A percentile compares a stretch with the other conserved stretches of the same genome.
phyloP scores from a whole-genome alignment of 1,140 invertebrate genomes.

The Meloidogyne exigua region DNA sequence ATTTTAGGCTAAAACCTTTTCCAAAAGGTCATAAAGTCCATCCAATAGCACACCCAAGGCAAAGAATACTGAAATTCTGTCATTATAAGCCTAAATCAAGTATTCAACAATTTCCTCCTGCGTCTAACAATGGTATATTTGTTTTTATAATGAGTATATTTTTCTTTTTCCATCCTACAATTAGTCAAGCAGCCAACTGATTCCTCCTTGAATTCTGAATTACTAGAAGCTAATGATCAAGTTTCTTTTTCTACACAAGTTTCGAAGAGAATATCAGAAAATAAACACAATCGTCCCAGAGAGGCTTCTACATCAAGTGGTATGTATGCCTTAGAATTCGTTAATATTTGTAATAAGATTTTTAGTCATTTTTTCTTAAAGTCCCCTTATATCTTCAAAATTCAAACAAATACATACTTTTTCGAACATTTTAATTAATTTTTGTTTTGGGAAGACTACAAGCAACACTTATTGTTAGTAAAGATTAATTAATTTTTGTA shows the following conservation, averaged over 20 bases:
- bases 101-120: neutral
- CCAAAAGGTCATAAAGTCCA: conserved; percentile 23
- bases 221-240: neutral
- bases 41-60: conserved; percentile 12
- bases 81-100: conserved; percentile 22
- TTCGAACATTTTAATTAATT: too few relatives aligned
- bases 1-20: conserved; percentile 25
- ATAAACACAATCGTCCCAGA: neutral
- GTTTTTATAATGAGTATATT: neutral
- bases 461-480: too few relatives aligned
- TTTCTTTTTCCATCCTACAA: neutral
- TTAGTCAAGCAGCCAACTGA: neutral
- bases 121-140: neutral
- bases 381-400: too few relatives aligned
- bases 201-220: neutral
- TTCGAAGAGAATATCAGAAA: neutral
- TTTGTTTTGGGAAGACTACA: too few relatives aligned
- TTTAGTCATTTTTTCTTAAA: too few relatives aligned
- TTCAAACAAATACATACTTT: too few relatives aligned
- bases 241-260: neutral
- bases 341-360: too few relatives aligned
- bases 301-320: neutral
- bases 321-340: neutral
- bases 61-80: conserved; percentile 25
- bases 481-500: too few relatives aligned